Evolutionary conservation across 2,797 vertebrate genomes (phyloP), one percentile per base, ranked within the genome.

Genomic region (Sebastes itinus): DNA sequence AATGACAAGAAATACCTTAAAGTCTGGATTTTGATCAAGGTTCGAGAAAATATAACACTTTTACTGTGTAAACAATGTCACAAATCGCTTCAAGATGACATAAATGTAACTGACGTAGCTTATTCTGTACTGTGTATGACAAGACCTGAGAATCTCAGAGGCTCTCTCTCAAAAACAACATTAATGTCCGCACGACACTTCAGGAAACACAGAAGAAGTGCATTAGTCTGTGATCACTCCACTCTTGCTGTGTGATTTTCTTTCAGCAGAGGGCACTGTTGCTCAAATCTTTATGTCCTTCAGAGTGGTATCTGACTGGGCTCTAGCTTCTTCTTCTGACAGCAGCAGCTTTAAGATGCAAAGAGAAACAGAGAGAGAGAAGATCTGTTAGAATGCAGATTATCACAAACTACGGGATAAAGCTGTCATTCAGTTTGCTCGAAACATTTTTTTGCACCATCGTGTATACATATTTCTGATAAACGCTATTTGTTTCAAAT

Each of bases 211-310:
- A 28, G n/a, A 38, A 38, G 35, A 38, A 4, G 13, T 54, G 10
- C 5, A 8, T 42, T 12, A 33, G 3, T n/a, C 28, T 28, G 10
- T 27, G 4, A 61, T 70, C 13, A 1, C n/a, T 52, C 10, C 20
- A 12, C 10, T 49, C 23, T 35, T 85, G 72, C 28, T 23, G 9
- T 74, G 23, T n/a, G 9, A 35, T n/a, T 75, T 78, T 32, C 23
- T 67, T 62, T 71, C 92, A 90, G 81, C 69, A 90, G 93, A 74
- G 76, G 88, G 82, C 46, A 20, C 78, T 79, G 42, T 77, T 79
- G 77, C 18, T 73, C 52, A 55, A 68, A 63, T 70, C 12, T 78
- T 77, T 20, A 23, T 49, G 64, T 23, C 33, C 35, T 20, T 27
- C 20, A 33, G 16, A 22, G n/a, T 33, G 54, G 55, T 18, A 8